phyloP scores from a whole-genome alignment of 1,140 invertebrate species.

The Polyergus mexicanus region DNA sequence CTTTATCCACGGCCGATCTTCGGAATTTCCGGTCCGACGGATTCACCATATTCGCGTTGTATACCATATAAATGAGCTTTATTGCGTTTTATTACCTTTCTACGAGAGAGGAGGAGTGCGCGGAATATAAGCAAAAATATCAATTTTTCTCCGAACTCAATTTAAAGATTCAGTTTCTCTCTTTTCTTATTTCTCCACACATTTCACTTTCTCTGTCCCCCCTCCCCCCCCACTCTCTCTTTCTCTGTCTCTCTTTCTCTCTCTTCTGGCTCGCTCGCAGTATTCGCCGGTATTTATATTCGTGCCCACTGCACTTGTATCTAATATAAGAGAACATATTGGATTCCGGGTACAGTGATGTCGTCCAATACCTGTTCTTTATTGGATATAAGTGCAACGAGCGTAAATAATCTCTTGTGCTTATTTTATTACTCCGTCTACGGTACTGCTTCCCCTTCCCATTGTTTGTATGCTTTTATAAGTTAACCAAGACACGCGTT shows the following conservation, averaged over 20 bases:
- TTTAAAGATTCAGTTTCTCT: constrained; percentile 53
- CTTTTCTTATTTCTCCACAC: neutral
- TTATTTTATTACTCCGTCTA: constrained; percentile 73
- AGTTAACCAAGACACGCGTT: constrained; percentile 55
- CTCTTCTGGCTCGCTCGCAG: constrained; percentile 39
- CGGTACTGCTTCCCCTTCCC: constrained; percentile 59
- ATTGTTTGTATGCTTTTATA: constrained; percentile 60
- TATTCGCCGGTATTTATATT: constrained; percentile 67
- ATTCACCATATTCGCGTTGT: constrained; percentile 34
- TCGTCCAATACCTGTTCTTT: constrained; percentile 75
- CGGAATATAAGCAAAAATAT: constrained; percentile 63
- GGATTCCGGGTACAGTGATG: constrained; percentile 66
- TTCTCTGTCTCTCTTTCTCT: neutral
- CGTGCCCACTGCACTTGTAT: constrained; percentile 67
- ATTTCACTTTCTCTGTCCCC: neutral
- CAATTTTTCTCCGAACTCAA: constrained; percentile 66
- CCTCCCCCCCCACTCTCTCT: neutral
- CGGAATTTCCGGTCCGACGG: constrained; percentile 32
- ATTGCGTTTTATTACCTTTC: constrained; percentile 66
- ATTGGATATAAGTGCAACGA: constrained; percentile 74
- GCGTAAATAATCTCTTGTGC: constrained; percentile 76
- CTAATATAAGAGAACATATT: constrained; percentile 72
- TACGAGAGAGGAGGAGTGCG: constrained; percentile 25
- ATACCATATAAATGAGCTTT: constrained; percentile 58
- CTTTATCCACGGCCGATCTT: constrained; percentile 48